Evolutionary conservation across 2,888 invertebrate species (phyloP).

Genomic region (Drosophila anomalata): DNA sequence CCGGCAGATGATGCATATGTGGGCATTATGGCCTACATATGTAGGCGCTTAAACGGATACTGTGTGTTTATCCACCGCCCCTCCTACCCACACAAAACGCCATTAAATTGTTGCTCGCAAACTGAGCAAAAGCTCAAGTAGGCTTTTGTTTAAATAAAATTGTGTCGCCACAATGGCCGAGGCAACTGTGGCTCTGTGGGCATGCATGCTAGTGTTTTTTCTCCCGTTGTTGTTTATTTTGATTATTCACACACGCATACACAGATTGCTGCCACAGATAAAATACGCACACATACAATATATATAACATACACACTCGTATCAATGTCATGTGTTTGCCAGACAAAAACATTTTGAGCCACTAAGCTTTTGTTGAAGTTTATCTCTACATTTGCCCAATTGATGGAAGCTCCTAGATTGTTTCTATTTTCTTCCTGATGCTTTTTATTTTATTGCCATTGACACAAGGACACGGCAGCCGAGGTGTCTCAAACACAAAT

Average conservation of each 20-base stretch:
- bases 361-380: constrained; percentile 75
- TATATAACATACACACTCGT: constrained; percentile 4
- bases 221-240: constrained; percentile 52
- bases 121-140: constrained; percentile 70
- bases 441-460: constrained; percentile 48
- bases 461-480: constrained; percentile 56
- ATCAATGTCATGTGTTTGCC: constrained; percentile 60
- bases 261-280: constrained; percentile 12
- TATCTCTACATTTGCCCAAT: constrained; percentile 71
- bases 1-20: constrained; percentile 12
- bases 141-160: constrained; percentile 75
- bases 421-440: constrained; percentile 35
- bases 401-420: constrained; percentile 59
- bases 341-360: constrained; percentile 67
- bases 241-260: constrained; percentile 59
- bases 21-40: constrained; percentile 16
- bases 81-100: constrained; percentile 2
- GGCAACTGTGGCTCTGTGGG: constrained; percentile 51
- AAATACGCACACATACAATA: constrained; percentile 1
- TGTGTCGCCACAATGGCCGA: constrained; percentile 64
- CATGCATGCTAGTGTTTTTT: constrained; percentile 11
- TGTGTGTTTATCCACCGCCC: background rate
- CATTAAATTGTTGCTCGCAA: constrained; percentile 59
- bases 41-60: background rate
- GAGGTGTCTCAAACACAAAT: constrained; percentile 56